Conservation (phyloP, 2,113 vertebrate species). For the Ptyas mucosa region DNA sequence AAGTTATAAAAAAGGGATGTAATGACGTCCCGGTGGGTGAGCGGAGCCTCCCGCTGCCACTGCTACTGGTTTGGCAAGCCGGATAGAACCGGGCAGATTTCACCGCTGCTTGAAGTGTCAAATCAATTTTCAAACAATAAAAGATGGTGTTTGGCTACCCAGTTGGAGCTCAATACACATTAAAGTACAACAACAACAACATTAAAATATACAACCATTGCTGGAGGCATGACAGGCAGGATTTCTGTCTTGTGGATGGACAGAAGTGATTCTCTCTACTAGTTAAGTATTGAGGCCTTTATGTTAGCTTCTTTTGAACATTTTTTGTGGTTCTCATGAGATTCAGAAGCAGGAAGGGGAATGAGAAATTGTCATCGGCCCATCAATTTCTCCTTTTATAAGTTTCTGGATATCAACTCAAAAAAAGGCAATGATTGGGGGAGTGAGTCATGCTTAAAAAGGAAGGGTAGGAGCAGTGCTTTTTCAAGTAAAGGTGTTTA, state of each 20-base stretch:
- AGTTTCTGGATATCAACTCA: not conserved
- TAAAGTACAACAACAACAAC: no score
- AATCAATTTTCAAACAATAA: no score
- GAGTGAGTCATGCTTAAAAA: not conserved
- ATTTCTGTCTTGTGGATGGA: not conserved
- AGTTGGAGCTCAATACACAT: no score
- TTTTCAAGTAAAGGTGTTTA: not conserved
- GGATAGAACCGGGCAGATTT: no score
- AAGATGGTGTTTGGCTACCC: no score
- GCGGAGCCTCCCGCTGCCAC: no score
- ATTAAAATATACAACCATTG: no score
- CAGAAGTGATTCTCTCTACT: not conserved
- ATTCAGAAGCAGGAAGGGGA: rapidly evolving
- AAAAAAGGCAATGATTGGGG: not conserved
- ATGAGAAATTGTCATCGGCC: not conserved
- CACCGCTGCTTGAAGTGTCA: no score
- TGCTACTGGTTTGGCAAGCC: no score
- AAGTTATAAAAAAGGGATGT: no score
- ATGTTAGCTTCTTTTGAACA: not conserved
- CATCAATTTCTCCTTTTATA: rapidly evolving
- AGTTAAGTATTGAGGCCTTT: not conserved
- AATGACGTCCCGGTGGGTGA: no score
- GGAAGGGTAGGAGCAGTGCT: not conserved
- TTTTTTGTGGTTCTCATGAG: not conserved
- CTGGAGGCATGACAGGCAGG: not conserved